Conservation (phyloP, 2,113 vertebrate genomes). For the Panthera uncia region DNA sequence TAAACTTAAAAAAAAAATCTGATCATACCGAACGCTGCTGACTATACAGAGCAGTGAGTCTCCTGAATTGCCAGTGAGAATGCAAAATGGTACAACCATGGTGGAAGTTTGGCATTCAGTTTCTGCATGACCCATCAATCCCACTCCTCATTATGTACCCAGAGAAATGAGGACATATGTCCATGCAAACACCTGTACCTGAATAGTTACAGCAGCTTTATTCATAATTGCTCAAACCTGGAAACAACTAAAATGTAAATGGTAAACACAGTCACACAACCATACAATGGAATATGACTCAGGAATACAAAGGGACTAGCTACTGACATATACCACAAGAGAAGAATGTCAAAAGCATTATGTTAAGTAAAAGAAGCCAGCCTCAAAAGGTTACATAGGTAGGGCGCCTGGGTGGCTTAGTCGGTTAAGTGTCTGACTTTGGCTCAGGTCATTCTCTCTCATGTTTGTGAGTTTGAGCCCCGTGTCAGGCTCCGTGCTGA, state of each 20-base stretch:
- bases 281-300: background rate
- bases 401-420: no score
- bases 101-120: background rate
- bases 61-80: background rate
- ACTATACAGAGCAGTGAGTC: background rate
- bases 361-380: background rate
- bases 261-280: background rate
- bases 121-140: background rate
- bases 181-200: background rate
- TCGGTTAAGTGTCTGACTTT: no score
- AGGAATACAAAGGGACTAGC: background rate
- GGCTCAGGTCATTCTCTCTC: no score
- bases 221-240: background rate
- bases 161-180: background rate
- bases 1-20: background rate
- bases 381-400: background rate
- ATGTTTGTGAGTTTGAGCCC: no score
- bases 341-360: slow-evolving; percentile 3
- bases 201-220: background rate
- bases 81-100: background rate
- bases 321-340: background rate
- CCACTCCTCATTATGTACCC: background rate
- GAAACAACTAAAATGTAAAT: background rate
- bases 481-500: no score
- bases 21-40: background rate